These are phyloP conservation scores for Empis livida DNA, from an alignment of 2,888 invertebrate species.

Conservation along the genomic window DNA sequence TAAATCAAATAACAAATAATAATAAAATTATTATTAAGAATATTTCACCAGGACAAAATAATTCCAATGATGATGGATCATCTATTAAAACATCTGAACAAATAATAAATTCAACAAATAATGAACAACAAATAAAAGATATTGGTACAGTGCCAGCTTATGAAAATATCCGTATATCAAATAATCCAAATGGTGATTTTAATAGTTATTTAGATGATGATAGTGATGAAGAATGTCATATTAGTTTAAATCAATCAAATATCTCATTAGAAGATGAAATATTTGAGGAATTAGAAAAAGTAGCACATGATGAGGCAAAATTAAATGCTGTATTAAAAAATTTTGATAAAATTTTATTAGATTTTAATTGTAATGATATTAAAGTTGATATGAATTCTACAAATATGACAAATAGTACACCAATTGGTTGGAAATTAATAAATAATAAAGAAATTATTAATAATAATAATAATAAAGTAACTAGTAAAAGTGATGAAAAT, in stretches of 20 bases:
- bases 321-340: conserved; percentile 39
- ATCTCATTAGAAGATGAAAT: conserved; percentile 34
- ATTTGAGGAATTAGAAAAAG: conserved; percentile 35
- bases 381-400: neutral
- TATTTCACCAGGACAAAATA: neutral
- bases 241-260: conserved; percentile 27
- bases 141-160: no score
- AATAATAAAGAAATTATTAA: neutral
- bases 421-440: neutral
- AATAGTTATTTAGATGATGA: conserved; percentile 18
- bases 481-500: neutral
- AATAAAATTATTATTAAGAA: neutral
- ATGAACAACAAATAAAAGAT: neutral
- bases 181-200: conserved; percentile 13
- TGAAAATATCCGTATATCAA: conserved; percentile 9
- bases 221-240: conserved; percentile 28
- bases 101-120: neutral
- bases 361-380: conserved; percentile 24
- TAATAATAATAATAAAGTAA: neutral
- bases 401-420: neutral
- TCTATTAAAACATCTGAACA: neutral
- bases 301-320: conserved; percentile 36
- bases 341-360: conserved; percentile 41
- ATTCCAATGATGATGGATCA: neutral
- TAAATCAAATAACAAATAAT: no score